Evolutionary conservation across 2,113 vertebrate species (phyloP), one percentile per base, ranked within the genome.

Genomic region (Cyprinodon brontotheroides): DNA sequence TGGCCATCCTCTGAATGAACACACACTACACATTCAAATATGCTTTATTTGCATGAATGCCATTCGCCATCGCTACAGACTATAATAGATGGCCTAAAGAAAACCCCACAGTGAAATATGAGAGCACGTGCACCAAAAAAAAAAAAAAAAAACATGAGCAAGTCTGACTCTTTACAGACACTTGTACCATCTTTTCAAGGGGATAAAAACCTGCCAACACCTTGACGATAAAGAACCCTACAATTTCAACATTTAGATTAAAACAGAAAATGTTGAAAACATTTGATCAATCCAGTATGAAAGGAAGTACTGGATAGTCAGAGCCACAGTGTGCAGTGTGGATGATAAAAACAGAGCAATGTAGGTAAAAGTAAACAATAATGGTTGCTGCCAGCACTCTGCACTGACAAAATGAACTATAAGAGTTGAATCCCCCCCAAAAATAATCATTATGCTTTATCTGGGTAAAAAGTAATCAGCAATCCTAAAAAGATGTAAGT

Each of bases 31-130:
- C 37, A 85, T 87, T 83, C 81, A 87, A 78, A 82, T 70, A 61
- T 66, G 75, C 59, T 75, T 61, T 68, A 87, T 89, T 89, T 86
- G 87, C 88, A 88, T 89, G 76, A 82, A 80, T 82, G 80, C 36
- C 45, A 73, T 65, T 68, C 65, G 69, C 65, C 22, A 66, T 65
- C 43, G 80, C 64, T 82, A 68, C 69, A 85, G 48, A 83, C 79
- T 81, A 66, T 76, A 74, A 75, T 74, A 41, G 63, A 59, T 76
- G 74, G 67, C 66, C 69, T 75, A 72, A 78, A 86, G 60, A 65
- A 22, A 68, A 72, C 0, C 22, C 71, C 62, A 68, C 67, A 70
- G 29, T 62, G 50, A 72, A 70, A 68, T 57, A 45, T n/a, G 57
- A 67, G 48, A 67, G 50, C 45, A 63, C 10, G n/a, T 29, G 12